Evolutionary conservation across 2,797 vertebrate genomes (phyloP), one percentile per base, ranked within the genome.

Genomic region (Emys orbicularis): DNA sequence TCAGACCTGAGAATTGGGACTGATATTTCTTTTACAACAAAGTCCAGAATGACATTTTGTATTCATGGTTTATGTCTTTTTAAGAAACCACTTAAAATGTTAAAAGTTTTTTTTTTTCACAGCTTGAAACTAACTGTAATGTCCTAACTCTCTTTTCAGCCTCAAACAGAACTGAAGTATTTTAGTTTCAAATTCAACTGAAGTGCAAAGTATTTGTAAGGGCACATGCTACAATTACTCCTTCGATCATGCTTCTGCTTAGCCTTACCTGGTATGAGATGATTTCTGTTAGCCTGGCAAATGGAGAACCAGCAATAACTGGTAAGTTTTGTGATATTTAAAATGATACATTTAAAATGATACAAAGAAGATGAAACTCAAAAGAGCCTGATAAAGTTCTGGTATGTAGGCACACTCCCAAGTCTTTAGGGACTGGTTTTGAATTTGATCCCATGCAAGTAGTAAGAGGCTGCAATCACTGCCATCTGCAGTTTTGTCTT

Each of bases 251-350:
- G 47, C 21, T 96, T 72, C 52, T 96, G 21, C 6, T 96, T 82
- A 87, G 12, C 49, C 81, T 94, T 95, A 81, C 89, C 86, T 89
- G 83, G 8, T 0, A 0, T 80, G 85, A 90, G 82, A 53, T 47
- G 1, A 53, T 87, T 95, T 88, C 86, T 49, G 21, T 65, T 79
- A 59, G 72, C 44, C 72, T 96, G 72, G 12, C 87, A 94, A 94
- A 31, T 8, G 57, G 65, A 83, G 89, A 96, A 77, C 27, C 25
- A 85, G 80, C 85, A 9, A 6, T 13, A 86, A 53, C 5, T 2
- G 94, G 97, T 97, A 93, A 97, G 97, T 97, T 37, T 23, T 23
- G 19, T 37, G 65, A 41, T 19, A 37, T 72, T 41, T 41, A 41
- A 37, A 72, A 41, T 72, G 37, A 41, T 37, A 41, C 19, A 37